Percentiles rank a stretch among this genome's conserved stretches.
These are phyloP conservation scores for Leptothorax acervorum DNA, from an alignment of 2,888 invertebrate species.

Conservation along the genomic window DNA sequence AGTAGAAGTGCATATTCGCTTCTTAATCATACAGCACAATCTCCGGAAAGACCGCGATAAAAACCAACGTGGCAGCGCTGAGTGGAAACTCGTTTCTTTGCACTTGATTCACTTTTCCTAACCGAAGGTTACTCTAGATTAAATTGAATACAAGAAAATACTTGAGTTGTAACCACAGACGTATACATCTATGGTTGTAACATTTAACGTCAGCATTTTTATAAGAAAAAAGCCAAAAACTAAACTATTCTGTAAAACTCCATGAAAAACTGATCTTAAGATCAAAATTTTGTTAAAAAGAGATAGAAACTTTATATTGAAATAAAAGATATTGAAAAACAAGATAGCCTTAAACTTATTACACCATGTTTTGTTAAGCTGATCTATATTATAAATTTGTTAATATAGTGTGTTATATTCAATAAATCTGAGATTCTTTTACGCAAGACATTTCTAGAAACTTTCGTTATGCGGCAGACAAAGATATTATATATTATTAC, in stretches of 20 bases:
- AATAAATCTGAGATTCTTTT: background rate
- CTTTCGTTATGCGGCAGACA: background rate
- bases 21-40: background rate
- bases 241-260: background rate
- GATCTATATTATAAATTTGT: background rate
- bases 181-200: background rate
- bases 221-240: background rate
- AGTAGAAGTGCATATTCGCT: conserved; percentile 14
- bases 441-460: background rate
- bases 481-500: background rate
- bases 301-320: background rate
- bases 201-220: background rate
- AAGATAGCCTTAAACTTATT: background rate
- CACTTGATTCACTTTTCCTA: conserved; percentile 60
- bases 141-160: background rate
- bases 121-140: conserved; percentile 11
- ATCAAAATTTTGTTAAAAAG: background rate
- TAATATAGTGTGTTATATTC: background rate
- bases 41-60: conserved; percentile 30
- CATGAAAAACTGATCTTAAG: background rate
- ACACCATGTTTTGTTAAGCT: background rate
- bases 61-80: conserved; percentile 51
- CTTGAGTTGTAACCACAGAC: background rate
- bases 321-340: background rate
- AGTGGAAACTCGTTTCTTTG: conserved; percentile 57